Base-by-base conservation (phyloP, 2,113 vertebrate genomes). In the Poecile atricapillus region DNA sequence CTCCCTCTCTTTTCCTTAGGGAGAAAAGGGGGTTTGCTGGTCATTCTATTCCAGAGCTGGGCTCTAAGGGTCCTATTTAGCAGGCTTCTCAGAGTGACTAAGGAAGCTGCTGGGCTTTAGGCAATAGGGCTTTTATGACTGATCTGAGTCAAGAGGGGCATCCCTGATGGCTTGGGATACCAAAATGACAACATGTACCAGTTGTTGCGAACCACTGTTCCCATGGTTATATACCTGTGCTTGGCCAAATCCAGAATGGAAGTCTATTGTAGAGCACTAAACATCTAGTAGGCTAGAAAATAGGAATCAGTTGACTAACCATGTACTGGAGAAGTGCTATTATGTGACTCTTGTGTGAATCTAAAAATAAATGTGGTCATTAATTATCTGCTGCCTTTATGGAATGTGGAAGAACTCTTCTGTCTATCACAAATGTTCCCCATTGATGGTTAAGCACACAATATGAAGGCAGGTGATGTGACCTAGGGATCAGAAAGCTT, bases 11-110 rank as follows among this genome's bases (percentile, higher is more conserved):
- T 25, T 44, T 1, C 3, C 8, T 59, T 50, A 21, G 9, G 23
- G 8, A 41, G 3, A 2, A 62, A 41, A 23, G 15, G 5, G 7
- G 0, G 0, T 2, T 28, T 77, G 15, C 7, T 93, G 35, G 1
- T 58, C 3, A 19, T 53, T 15, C 5, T 5, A 1, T 92, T 69
- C 5, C 2, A 73, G 17, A 85, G 15, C 4, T 69, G 43, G 15
- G 6, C 3, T 74, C 9, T 59, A 49, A 65, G 64, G 9, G 4
- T 4, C 13, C 4, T 4, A 6, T 41, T 49, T 25, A 60, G 9
- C 2, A 69, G 20, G 5, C 6, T 68, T 63, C 44, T 71, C 4
- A 22, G 47, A 70, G 16, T 30, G 11, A 50, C 4, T 59, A 22
- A 33, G 5, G 44, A 76, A 73, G 16, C 24, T 93, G 18, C 31